Percentiles rank a stretch among this genome's conserved stretches.
Evolutionary conservation across 2,113 vertebrate genomes (phyloP).

Genomic region (Eublepharis macularius): DNA sequence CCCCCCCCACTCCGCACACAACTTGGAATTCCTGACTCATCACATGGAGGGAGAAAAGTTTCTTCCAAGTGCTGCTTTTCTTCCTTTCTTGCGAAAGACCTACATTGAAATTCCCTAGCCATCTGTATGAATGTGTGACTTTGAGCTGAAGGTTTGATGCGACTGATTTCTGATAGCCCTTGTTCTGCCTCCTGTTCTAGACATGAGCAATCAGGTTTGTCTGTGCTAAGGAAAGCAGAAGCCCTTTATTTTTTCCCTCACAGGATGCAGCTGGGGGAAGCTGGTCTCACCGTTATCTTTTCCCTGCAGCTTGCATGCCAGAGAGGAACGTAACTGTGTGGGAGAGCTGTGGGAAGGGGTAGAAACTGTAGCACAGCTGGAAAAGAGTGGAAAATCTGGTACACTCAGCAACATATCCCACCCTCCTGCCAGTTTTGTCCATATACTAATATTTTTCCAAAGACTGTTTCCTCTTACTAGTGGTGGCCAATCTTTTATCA

Average conservation of each 20-base stretch:
- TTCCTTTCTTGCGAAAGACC: slow-evolving; percentile 39
- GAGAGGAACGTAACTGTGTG: fast-evolving
- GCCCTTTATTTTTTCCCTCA: not conserved
- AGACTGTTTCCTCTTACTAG: not conserved
- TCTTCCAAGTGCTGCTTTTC: slow-evolving; percentile 32
- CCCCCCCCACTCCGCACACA: no score
- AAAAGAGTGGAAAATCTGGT: not conserved
- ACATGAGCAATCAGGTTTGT: not conserved
- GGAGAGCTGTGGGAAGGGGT: not conserved
- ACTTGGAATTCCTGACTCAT: slow-evolving; percentile 40
- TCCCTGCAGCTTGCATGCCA: not conserved
- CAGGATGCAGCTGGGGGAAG: not conserved
- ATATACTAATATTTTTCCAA: not conserved
- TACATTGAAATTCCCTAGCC: slow-evolving; percentile 41
- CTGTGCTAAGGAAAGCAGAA: not conserved
- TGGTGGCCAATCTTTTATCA: not conserved
- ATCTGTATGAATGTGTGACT: slow-evolving; percentile 8
- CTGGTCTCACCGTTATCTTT: not conserved
- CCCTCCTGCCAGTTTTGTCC: fast-evolving
- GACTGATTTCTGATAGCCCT: not conserved
- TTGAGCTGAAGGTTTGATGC: slow-evolving; percentile 6
- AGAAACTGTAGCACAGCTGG: not conserved
- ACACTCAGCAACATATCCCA: not conserved
- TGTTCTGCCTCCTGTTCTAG: slow-evolving; percentile 4
- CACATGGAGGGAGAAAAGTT: slow-evolving; percentile 9